These are phyloP conservation scores for Heteractis magnifica DNA, from an alignment of 92 coral and sea anemone genomes.

Conservation along the genomic window DNA sequence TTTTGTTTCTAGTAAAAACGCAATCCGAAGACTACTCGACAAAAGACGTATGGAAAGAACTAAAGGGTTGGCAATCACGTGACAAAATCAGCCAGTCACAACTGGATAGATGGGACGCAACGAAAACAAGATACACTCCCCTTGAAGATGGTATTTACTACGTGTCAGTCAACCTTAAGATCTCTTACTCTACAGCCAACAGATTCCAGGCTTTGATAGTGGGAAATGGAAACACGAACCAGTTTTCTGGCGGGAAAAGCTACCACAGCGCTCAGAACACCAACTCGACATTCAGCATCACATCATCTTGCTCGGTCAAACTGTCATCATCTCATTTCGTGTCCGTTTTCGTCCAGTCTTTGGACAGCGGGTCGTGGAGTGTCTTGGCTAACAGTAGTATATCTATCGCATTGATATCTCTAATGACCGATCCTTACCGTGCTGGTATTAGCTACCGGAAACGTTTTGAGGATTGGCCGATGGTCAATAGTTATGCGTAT, in stretches of 20 bases:
- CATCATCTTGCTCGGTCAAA: slow-evolving; percentile 32
- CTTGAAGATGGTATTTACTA: slow-evolving; percentile 48
- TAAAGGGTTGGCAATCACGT: slow-evolving; percentile 31
- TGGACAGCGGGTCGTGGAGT: slow-evolving; percentile 7
- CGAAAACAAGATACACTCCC: slow-evolving; percentile 18
- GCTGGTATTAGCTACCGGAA: slow-evolving; percentile 33
- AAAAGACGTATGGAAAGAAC: slow-evolving; percentile 23
- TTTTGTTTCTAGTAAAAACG: slow-evolving; percentile 7
- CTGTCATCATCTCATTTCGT: slow-evolving; percentile 29
- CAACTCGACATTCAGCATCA: slow-evolving; percentile 22
- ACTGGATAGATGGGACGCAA: slow-evolving; percentile 27
- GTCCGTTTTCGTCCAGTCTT: slow-evolving; percentile 25
- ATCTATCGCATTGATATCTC: slow-evolving; percentile 49
- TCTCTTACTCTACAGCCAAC: slow-evolving; percentile 25
- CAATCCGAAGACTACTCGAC: slow-evolving; percentile 8
- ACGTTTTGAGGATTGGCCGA: too few species aligned
- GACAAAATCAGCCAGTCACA: slow-evolving; percentile 10
- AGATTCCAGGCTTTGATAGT: slow-evolving; percentile 9
- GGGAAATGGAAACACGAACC: slow-evolving; percentile 9
- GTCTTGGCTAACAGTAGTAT: slow-evolving; percentile 48
- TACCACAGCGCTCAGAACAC: not conserved
- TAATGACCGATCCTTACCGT: slow-evolving; percentile 24
- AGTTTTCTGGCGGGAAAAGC: slow-evolving; percentile 14
- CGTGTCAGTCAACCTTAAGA: slow-evolving; percentile 35
- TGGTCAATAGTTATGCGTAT: too few species aligned